phyloP scores from a whole-genome alignment of 2,113 vertebrate genomes.

The Pterophyllum scalare region DNA sequence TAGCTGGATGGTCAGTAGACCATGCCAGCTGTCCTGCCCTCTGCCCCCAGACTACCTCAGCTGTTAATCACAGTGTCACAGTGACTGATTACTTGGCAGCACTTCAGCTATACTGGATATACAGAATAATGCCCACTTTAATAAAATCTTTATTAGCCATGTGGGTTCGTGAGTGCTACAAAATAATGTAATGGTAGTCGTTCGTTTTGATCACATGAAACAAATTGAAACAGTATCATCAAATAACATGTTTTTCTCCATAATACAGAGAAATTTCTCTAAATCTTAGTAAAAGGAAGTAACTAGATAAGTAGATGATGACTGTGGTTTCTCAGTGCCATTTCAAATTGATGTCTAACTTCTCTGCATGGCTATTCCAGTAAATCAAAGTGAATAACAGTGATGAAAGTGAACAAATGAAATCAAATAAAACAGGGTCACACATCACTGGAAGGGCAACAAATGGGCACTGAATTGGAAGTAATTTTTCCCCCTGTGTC shows the following conservation, averaged over 20 bases:
- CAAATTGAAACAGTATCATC: background rate
- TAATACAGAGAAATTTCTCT: background rate
- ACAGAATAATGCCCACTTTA: conserved; percentile 8
- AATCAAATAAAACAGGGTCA: conserved; percentile 87
- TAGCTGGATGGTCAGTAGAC: conserved; percentile 57
- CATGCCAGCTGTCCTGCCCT: conserved; percentile 64
- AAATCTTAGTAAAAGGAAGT: conserved; percentile 21
- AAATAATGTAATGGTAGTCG: background rate
- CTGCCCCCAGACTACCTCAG: conserved; percentile 35
- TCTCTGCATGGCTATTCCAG: conserved; percentile 66
- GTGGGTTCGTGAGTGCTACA: background rate
- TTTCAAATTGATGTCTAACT: conserved; percentile 68
- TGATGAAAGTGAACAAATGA: conserved; percentile 85
- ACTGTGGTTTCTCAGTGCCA: conserved; percentile 64
- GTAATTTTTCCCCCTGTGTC: conserved; percentile 75
- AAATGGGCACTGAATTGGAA: conserved; percentile 84
- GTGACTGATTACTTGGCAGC: conserved; percentile 59
- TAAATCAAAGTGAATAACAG: conserved; percentile 79
- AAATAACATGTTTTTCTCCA: background rate
- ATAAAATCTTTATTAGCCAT: background rate
- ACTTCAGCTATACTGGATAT: conserved; percentile 12
- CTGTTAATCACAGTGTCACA: conserved; percentile 67
- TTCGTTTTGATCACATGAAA: background rate
- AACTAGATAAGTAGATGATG: conserved; percentile 49
- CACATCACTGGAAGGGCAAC: conserved; percentile 85